Evolutionary conservation across 2,888 invertebrate species (phyloP).

Genomic region (Thyatira batis): DNA sequence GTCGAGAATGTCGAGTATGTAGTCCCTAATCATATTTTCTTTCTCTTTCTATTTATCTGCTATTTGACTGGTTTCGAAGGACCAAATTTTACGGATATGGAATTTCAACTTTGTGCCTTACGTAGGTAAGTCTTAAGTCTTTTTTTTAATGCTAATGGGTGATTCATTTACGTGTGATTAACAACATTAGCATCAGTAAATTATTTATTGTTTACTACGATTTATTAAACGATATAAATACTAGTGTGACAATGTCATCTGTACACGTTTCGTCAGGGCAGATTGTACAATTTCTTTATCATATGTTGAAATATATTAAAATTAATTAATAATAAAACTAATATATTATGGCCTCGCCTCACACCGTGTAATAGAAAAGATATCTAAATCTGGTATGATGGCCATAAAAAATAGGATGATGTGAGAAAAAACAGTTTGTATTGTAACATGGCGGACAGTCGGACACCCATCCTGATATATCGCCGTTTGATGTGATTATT

Average conservation of each 20-base stretch:
- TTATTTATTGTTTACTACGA: too few species aligned
- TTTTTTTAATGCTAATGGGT: too few species aligned
- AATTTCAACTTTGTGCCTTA: too few species aligned
- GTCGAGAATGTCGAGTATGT: neutral
- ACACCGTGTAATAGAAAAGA: slow-evolving; percentile 2
- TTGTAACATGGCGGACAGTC: slow-evolving; percentile 11
- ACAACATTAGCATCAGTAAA: too few species aligned
- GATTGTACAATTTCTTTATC: neutral
- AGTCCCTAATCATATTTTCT: neutral
- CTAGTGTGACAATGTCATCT: too few species aligned
- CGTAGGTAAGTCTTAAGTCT: too few species aligned
- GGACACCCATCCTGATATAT: slow-evolving; percentile 22
- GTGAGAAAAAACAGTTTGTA: slow-evolving; percentile 13
- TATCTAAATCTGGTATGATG: slow-evolving; percentile 4
- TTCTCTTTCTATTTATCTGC: neutral
- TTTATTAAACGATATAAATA: too few species aligned
- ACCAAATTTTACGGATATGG: too few species aligned
- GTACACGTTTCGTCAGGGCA: too few species aligned
- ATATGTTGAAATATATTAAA: neutral
- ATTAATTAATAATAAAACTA: neutral
- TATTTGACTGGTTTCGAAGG: too few species aligned
- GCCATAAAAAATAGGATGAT: slow-evolving; percentile 6
- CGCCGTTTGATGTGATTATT: slow-evolving; percentile 13
- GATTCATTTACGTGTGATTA: too few species aligned
- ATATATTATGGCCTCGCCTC: neutral